Evolutionary conservation across 2,113 vertebrate species (phyloP).

Genomic region (Scortum barcoo): DNA sequence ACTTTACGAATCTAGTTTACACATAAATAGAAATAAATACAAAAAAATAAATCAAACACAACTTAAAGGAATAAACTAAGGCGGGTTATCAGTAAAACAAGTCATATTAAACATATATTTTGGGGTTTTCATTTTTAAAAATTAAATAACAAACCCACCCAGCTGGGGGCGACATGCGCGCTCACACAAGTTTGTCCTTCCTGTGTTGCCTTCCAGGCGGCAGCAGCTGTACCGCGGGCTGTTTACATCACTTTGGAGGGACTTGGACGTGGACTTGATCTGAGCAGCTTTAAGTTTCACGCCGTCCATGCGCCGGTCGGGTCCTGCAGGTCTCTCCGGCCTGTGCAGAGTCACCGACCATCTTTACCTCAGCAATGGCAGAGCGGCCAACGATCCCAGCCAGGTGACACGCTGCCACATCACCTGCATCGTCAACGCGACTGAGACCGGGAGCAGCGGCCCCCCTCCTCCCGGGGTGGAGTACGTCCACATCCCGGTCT

Average conservation of each 20-base stretch:
- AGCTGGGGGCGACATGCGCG: conserved; percentile 51
- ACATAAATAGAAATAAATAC: too few species aligned
- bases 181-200: conserved; percentile 5
- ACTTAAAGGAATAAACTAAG: too few species aligned
- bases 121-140: too few species aligned
- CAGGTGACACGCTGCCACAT: conserved; percentile 67
- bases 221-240: background rate
- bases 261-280: too few species aligned
- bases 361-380: conserved; percentile 80
- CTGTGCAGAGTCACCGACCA: conserved; percentile 79
- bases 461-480: conserved; percentile 52
- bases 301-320: conserved; percentile 22
- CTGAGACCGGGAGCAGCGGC: conserved; percentile 33
- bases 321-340: conserved; percentile 66
- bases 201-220: conserved; percentile 18
- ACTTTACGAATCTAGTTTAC: too few species aligned
- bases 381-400: conserved; percentile 66
- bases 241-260: too few species aligned
- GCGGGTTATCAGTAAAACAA: too few species aligned
- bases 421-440: conserved; percentile 81
- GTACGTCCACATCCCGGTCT: conserved; percentile 77
- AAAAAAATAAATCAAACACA: too few species aligned
- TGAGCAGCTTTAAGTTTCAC: background rate
- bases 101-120: too few species aligned
- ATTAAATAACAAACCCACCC: background rate